Conservation (phyloP, 30 jellyfish, hydroid and myxozoan species). For the Chrysaora quinquecirrha region DNA sequence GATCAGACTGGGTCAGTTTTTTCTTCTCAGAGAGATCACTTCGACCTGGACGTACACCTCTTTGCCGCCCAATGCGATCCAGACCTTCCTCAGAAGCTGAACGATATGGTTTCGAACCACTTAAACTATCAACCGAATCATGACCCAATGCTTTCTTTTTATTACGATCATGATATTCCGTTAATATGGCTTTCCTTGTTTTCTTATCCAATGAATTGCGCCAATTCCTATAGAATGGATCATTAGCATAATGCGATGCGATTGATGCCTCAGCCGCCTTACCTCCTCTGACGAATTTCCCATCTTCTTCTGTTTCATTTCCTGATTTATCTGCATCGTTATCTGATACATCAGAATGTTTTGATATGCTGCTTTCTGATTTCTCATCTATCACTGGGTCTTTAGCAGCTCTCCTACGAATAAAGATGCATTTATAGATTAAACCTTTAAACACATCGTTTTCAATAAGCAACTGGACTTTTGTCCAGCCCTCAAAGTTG, state of each 20-base stretch:
- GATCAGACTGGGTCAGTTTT: conserved; percentile 93
- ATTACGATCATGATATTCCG: conserved; percentile 78
- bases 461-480: no score
- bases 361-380: conserved; percentile 70
- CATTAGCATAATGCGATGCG: conserved; percentile 95
- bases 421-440: no score
- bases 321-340: conserved; percentile 89
- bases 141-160: conserved; percentile 30
- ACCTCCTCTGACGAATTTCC: conserved; percentile 57
- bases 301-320: conserved; percentile 76
- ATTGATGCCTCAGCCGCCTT: conserved; percentile 72
- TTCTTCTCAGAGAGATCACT: conserved; percentile 84
- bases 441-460: no score
- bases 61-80: conserved; percentile 71
- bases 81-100: conserved; percentile 88
- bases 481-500: no score
- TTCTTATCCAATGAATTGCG: conserved; percentile 93
- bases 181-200: conserved; percentile 81
- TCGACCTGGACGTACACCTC: conserved; percentile 76
- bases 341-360: conserved; percentile 81
- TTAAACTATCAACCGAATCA: conserved; percentile 64
- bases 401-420: neutral
- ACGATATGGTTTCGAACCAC: conserved; percentile 69
- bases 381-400: conserved; percentile 17
- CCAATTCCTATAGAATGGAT: conserved; percentile 91